Base-by-base conservation (phyloP, 2,888 invertebrate species). In the Cyaniris semiargus region DNA sequence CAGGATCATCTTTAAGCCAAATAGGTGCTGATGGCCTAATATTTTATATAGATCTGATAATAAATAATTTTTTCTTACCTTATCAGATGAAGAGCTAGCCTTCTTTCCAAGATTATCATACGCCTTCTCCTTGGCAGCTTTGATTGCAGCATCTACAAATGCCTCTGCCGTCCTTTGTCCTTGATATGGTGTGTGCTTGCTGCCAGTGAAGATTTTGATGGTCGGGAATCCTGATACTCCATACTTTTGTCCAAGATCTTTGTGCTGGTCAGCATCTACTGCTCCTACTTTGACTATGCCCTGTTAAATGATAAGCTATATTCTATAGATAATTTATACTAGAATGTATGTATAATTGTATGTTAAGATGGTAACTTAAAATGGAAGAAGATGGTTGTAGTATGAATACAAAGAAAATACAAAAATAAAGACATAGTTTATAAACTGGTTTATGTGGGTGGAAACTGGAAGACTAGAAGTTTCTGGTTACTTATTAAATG, bases 241-340 rank as follows among this genome's bases (percentile, higher is more conserved):
- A 92, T 96, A 99, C 84, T 96, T 96, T 1, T 96, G 95, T 53
- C 96, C 97, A 0, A 99, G 90, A 6, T 96, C 95, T 85, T 97
- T 96, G 86, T 99, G 97, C 75, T 97, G 96, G 87, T 99, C 98
- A 70, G 97, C 98, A 94, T 99, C 97, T 0, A 99, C 96, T 7
- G 98, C 98, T 75, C 98, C 99, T 6, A 99, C 97, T 95, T 98
- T 99, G 0, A 97, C 96, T 18, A 99, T 95, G 79, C 99, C 99
- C 96, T 97, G 86, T 10, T 27, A 90, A 87, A 82, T n/a, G 78
- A 81, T 72, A 18, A 53, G 48, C 18, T 10, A 44, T 44, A 44
- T 44, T 44, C 44, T 44, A 44, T 3, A 44, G 10, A 44, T 13
- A 44, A 44, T 44, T 44, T 3, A 44, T 44, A 10, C 44, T 44